Evolutionary conservation across 1,140 invertebrate genomes (phyloP).

Genomic region (Batillaria attramentaria): DNA sequence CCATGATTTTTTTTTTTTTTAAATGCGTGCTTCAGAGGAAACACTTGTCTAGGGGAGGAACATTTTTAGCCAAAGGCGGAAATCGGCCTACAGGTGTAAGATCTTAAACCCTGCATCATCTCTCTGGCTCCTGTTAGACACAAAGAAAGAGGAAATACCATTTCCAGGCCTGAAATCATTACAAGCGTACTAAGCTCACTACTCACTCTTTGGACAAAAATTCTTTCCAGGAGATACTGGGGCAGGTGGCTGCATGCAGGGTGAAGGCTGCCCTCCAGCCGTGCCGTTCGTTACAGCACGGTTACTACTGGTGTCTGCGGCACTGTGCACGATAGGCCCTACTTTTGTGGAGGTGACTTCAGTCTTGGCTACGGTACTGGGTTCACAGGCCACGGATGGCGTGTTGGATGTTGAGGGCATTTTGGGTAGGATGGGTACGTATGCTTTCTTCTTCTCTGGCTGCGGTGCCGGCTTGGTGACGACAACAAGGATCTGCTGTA

Average conservation of each 20-base stretch:
- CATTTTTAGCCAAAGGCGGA: too few relatives aligned
- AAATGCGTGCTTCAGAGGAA: background rate
- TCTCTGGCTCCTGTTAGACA: too few relatives aligned
- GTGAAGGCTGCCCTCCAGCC: background rate
- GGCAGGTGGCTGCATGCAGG: background rate
- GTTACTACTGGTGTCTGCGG: background rate
- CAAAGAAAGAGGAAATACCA: too few relatives aligned
- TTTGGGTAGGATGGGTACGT: background rate
- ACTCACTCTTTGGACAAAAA: too few relatives aligned
- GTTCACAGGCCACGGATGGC: background rate
- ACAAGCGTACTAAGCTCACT: too few relatives aligned
- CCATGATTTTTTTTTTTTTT: background rate
- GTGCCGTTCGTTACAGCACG: background rate
- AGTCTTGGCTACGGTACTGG: background rate
- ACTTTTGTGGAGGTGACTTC: background rate
- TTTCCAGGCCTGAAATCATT: too few relatives aligned
- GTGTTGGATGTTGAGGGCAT: background rate
- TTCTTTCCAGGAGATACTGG: background rate
- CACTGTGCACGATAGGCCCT: background rate
- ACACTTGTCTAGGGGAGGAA: too few relatives aligned
- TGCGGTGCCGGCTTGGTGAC: background rate
- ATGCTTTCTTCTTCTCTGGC: too few relatives aligned
- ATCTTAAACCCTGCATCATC: too few relatives aligned
- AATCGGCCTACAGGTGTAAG: too few relatives aligned
- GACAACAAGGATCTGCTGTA: conserved; percentile 13